phyloP scores from a whole-genome alignment of 1,140 invertebrate species.

The Propsilocerus akamusi region DNA sequence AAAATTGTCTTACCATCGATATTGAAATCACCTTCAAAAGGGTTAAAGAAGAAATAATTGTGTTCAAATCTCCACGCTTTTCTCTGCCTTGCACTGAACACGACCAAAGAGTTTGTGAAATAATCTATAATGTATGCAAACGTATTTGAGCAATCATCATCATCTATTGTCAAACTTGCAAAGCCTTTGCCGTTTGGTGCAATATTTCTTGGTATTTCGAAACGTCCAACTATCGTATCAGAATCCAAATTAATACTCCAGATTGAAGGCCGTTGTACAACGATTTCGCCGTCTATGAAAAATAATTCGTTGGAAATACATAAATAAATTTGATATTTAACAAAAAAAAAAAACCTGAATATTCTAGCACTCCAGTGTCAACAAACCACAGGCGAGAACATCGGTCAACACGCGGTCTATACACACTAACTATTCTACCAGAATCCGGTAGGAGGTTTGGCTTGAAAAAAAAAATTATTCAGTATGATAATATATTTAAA shows the following conservation, averaged over 20 bases:
- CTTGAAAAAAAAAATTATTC: background rate
- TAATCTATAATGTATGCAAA: constrained; percentile 55
- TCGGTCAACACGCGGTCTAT: constrained; percentile 40
- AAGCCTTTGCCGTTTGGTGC: constrained; percentile 26
- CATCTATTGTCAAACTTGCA: constrained; percentile 44
- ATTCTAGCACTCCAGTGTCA: constrained; percentile 13
- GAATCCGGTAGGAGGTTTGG: constrained; percentile 13
- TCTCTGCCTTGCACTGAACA: constrained; percentile 32
- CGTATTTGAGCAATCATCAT: constrained; percentile 38
- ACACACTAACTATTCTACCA: constrained; percentile 36
- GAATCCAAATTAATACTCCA: constrained; percentile 44
- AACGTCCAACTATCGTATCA: constrained; percentile 19
- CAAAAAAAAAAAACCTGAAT: constrained; percentile 11
- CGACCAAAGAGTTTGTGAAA: constrained; percentile 40
- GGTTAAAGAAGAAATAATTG: constrained; percentile 55
- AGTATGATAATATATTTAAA: background rate
- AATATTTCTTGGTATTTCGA: constrained; percentile 17
- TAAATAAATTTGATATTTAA: background rate
- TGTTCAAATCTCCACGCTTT: constrained; percentile 49
- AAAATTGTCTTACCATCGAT: constrained; percentile 30
- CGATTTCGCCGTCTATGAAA: constrained; percentile 29
- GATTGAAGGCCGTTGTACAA: constrained; percentile 37
- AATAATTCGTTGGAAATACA: background rate
- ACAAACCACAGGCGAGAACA: constrained; percentile 56
- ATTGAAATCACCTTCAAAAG: constrained; percentile 41